Evolutionary conservation across 2,113 vertebrate genomes (phyloP), one percentile per base, ranked within the genome.

Genomic region (Ivindomyrus marchei): DNA sequence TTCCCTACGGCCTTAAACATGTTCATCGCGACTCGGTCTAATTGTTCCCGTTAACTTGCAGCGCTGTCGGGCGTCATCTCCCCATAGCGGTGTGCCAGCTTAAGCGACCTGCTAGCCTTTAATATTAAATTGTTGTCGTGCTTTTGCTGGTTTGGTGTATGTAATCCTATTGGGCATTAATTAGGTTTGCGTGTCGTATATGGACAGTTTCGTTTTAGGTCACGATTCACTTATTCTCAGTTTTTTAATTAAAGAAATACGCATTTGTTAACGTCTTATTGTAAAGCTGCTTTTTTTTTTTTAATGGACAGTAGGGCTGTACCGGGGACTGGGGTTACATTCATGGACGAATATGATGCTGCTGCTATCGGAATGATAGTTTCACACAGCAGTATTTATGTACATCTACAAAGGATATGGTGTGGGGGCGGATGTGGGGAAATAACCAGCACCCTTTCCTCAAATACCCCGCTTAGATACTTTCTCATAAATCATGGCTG

Each of bases 401-500:
- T 52, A 42, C 8, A 36, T 6, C 27, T 50, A 87, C 58, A 53
- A 90, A 77, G 62, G 53, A 56, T 31, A 84, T 42, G 62, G 10
- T 70, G 27, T 27, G 27, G 31, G 70, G 70, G n/a, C 11, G 47
- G 24, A 47, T 11, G 13, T 17, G 11, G 58, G 58, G 11, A 3
- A 50, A 62, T 56, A 27, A 50, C 42, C 58, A 52, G 53, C 58
- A 86, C 58, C 85, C 52, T 90, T 70, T 4, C n/a, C 58, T 24
- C 19, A 50, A 90, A 87, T 86, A 9, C 42, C 77, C 80, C n/a
- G 24, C 45, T 77, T 74, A 45, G 49, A 66, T 9, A 58, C 21
- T 85, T 66, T 31, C 24, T 80, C 88, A 19, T 90, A 90, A 87
- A 90, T 87, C 31, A 70, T 53, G 42, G 4, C 45, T 8, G 8